Base-by-base conservation (phyloP, 2,888 invertebrate genomes). In the Erpobdella octoculata region DNA sequence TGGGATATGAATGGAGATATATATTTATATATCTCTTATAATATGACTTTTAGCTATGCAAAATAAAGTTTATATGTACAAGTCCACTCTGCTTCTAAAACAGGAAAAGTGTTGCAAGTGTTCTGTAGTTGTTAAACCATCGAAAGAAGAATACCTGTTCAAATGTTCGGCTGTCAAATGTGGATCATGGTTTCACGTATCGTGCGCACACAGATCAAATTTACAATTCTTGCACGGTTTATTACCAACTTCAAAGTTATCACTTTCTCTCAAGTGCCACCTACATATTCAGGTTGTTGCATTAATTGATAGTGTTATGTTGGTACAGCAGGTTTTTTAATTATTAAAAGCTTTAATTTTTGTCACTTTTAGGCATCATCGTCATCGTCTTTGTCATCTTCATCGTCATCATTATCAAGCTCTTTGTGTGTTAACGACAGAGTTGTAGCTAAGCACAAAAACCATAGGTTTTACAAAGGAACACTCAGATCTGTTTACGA, bases 391-490 rank as follows among this genome's bases (percentile, higher is more conserved):
- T 41, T n/a, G n/a, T n/a, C 46, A 41, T 15, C 46, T 15, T 41
- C n/a, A 41, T n/a, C 12, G 12, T 62, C 62, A 28, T 62, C 62
- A 62, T 62, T 35, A 62, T 31, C 62, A 4, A 12, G 18, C 21
- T 28, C 41, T 9, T 48, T 31, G 1, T 46, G 21, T 28, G 28
- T 21, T 53, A 28, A 28, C 15, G 83, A 83, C 61, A 74, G 75
- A n/a, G 88, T 88, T 3, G 87, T 87, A 85, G 88, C 88, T 0
- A 87, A 86, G 76, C 87, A 88, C 80, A 85, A 85, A 15, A 69
- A 69, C 58, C 46, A 69, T 37, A 46, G 69, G 33, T 88, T 86
- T 79, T 88, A 88, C 78, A 82, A 85, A 74, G 87, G 86, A 18
- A 84, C 81, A 73, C 84, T 89, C 9, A 77, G 81, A 1, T 83